Evolutionary conservation across 2,113 vertebrate species (phyloP).

Genomic region (Mesitornis unicolor): DNA sequence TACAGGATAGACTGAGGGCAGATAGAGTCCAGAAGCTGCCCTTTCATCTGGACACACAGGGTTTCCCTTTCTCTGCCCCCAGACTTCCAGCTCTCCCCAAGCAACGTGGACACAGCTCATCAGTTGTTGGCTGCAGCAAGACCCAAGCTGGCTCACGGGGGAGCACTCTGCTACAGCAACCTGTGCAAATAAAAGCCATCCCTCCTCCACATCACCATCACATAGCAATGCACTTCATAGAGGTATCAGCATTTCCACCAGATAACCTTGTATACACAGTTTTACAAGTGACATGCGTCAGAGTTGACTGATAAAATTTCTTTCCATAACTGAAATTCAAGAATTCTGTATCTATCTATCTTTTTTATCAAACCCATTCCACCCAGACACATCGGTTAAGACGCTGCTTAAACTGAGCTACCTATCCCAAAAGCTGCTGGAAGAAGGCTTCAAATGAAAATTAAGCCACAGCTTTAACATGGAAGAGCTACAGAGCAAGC

Average conservation of each 20-base stretch:
- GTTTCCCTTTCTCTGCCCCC: neutral
- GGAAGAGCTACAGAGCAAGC: neutral
- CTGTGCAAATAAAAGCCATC: neutral
- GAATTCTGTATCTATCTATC: neutral
- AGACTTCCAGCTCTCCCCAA: neutral
- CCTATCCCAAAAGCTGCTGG: neutral
- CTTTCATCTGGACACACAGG: no score
- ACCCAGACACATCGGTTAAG: neutral
- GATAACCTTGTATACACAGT: neutral
- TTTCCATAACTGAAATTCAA: neutral
- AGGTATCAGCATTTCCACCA: neutral
- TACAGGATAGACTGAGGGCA: neutral
- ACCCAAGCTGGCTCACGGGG: rapidly evolving
- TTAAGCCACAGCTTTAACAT: neutral
- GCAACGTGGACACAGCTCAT: rapidly evolving
- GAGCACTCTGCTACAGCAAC: rapidly evolving
- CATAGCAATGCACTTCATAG: neutral
- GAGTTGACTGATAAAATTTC: neutral
- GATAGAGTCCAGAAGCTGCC: neutral
- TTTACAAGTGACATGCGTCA: neutral
- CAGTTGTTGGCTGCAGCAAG: rapidly evolving
- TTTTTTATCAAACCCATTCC: neutral
- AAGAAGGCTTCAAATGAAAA: neutral
- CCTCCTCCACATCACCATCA: neutral
- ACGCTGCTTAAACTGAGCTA: rapidly evolving